Evolutionary conservation across 2,113 vertebrate species (phyloP).

Genomic region (Cochlearius cochlearius): DNA sequence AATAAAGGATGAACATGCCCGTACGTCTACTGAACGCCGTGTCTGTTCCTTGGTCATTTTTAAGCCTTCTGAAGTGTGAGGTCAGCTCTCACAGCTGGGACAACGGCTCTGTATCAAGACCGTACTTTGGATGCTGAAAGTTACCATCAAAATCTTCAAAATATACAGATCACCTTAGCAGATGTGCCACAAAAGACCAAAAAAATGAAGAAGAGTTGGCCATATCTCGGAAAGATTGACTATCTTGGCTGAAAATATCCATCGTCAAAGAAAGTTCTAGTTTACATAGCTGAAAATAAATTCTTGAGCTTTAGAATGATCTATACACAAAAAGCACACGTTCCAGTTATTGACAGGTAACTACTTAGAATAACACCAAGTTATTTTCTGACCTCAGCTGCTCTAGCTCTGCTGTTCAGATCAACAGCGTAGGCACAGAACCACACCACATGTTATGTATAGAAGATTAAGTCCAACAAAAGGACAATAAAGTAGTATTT

Average conservation of each 20-base stretch:
- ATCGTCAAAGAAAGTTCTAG: neutral
- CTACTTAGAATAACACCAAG: neutral
- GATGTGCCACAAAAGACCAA: neutral
- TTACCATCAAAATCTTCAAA: neutral
- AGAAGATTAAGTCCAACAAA: neutral
- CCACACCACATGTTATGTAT: accelerated
- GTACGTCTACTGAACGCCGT: accelerated
- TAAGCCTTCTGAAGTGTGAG: neutral
- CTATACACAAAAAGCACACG: neutral
- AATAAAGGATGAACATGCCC: neutral
- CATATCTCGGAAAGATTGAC: neutral
- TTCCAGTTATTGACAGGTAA: neutral
- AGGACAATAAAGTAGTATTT: neutral
- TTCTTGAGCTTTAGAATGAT: neutral
- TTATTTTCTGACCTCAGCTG: neutral
- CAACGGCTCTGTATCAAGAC: neutral
- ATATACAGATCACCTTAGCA: neutral
- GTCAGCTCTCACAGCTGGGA: neutral
- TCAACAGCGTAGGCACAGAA: neutral
- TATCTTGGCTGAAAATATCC: neutral
- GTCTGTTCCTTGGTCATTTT: neutral
- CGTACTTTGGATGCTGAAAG: neutral
- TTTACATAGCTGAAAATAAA: neutral
- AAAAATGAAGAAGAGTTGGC: neutral
- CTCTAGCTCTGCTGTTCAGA: neutral